Evolutionary conservation across 2,888 invertebrate species (phyloP).

Genomic region (Trichogramma dendrolimi): DNA sequence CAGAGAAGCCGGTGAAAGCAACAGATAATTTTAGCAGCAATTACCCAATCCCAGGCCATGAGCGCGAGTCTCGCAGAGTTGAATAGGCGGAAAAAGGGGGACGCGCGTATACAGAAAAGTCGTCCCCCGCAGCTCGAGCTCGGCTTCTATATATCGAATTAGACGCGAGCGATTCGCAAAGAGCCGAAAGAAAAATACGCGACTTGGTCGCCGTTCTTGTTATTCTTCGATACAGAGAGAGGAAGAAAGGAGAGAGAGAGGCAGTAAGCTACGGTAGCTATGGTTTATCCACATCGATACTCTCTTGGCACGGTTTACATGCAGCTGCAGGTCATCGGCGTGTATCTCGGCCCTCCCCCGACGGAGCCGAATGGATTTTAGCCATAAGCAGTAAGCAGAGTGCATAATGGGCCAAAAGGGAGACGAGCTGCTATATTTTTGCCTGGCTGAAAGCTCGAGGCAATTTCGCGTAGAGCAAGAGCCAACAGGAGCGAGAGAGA

Average conservation of each 20-base stretch:
- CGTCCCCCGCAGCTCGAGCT: neutral
- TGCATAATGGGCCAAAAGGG: conserved; percentile 17
- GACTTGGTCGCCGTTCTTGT: neutral
- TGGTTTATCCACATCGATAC: too few species aligned
- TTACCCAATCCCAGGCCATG: conserved; percentile 38
- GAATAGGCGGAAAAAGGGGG: conserved; percentile 41
- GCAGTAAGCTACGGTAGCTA: too few species aligned
- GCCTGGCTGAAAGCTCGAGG: conserved; percentile 31
- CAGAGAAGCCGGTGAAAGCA: conserved; percentile 14
- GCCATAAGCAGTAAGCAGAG: too few species aligned
- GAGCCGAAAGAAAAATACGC: conserved; percentile 14
- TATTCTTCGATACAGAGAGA: too few species aligned
- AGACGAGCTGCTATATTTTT: conserved; percentile 16
- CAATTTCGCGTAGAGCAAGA: conserved; percentile 28
- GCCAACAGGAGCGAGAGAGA: conserved; percentile 10
- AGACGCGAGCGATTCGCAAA: conserved; percentile 3
- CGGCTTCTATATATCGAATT: neutral
- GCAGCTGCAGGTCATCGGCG: too few species aligned
- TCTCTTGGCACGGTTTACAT: too few species aligned
- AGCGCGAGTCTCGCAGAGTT: conserved; percentile 33
- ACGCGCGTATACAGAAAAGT: conserved; percentile 23
- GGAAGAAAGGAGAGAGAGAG: too few species aligned
- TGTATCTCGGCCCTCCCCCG: too few species aligned
- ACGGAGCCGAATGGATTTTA: too few species aligned
- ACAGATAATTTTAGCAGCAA: conserved; percentile 42